phyloP scores from a whole-genome alignment of 2,113 vertebrate species.

The Xenopus laevis region DNA sequence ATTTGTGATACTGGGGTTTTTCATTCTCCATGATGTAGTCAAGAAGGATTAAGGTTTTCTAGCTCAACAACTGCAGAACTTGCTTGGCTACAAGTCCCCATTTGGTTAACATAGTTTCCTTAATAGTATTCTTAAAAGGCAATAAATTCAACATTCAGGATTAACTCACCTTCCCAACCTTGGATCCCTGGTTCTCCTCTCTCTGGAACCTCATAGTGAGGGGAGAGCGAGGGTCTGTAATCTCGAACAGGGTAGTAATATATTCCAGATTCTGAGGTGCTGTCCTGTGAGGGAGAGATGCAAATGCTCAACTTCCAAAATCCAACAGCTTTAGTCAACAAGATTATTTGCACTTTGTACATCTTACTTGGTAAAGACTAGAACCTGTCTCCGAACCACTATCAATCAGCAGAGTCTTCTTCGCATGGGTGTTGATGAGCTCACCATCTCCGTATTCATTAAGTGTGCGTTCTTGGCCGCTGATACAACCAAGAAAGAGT shows the following conservation, averaged over 20 bases:
- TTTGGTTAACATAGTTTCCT: too few species aligned
- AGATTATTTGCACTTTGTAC: too few species aligned
- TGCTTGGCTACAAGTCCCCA: too few species aligned
- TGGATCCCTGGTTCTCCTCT: slow-evolving; percentile 48
- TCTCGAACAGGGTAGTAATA: slow-evolving; percentile 62
- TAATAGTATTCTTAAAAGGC: too few species aligned
- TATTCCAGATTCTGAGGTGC: slow-evolving; percentile 54
- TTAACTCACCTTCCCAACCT: slow-evolving; percentile 19
- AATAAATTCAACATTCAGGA: too few species aligned
- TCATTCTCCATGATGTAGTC: too few species aligned
- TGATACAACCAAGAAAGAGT: too few species aligned
- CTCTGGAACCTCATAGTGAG: slow-evolving; percentile 55
- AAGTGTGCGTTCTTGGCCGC: slow-evolving; percentile 41
- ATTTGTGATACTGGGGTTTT: too few species aligned
- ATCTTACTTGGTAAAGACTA: slow-evolving; percentile 39
- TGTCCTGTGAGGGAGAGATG: neutral
- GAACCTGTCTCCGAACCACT: slow-evolving; percentile 61
- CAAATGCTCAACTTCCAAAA: too few species aligned
- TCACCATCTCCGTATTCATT: slow-evolving; percentile 64
- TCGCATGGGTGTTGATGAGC: slow-evolving; percentile 57
- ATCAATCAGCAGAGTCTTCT: slow-evolving; percentile 64
- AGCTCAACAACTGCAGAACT: too few species aligned
- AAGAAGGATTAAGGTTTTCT: too few species aligned
- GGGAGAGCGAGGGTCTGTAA: slow-evolving; percentile 53
- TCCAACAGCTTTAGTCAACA: too few species aligned